Base-by-base conservation (phyloP, 2,113 vertebrate species). In the Falco punctatus region DNA sequence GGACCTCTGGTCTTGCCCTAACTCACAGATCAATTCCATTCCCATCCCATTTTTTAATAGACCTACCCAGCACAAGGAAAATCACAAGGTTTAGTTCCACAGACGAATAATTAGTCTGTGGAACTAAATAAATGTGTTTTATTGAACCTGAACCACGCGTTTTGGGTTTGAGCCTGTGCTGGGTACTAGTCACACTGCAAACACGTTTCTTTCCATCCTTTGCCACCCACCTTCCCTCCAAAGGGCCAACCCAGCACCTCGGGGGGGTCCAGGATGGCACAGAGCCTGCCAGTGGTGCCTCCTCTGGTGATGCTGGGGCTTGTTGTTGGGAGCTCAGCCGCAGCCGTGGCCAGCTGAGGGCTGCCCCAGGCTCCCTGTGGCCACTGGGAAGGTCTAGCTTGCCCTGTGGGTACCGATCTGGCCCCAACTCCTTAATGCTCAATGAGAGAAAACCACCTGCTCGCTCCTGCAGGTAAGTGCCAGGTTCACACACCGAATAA, bases 301-400 rank as follows among this genome's bases (percentile, higher is more conserved):
- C 19, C 74, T 66, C 10, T 3, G 3, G 66, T 1, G 33, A 2
- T 52, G 55, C 58, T 40, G 73, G 44, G 26, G 15, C 13, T 80
- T 7, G 26, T 11, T 1, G 1, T 6, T 26, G 46, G 32, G 24
- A 46, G 9, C 23, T 5, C 19, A 32, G 35, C 24, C 0, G 0
- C 15, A 26, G n/a, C 0, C 1, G 17, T 18, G 33, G 22, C 38
- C n/a, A 26, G 4, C 0, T n/a, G 27, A 35, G 24, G 9, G 4
- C 22, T 58, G 64, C 6, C 8, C 81, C 15, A 3, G 27, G 66
- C 20, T 19, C 38, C 59, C 85, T 12, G 38, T 0, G 1, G 27
- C 42, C 61, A 33, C 7, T 7, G 0, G 66, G 19, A 67, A 33
- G 9, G 2, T 21, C 27, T 2, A 23, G 21, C 3, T 87, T 44